Evolutionary conservation across 2,113 vertebrate species (phyloP), one percentile per base, ranked within the genome.

Genomic region (Maccullochella peelii): DNA sequence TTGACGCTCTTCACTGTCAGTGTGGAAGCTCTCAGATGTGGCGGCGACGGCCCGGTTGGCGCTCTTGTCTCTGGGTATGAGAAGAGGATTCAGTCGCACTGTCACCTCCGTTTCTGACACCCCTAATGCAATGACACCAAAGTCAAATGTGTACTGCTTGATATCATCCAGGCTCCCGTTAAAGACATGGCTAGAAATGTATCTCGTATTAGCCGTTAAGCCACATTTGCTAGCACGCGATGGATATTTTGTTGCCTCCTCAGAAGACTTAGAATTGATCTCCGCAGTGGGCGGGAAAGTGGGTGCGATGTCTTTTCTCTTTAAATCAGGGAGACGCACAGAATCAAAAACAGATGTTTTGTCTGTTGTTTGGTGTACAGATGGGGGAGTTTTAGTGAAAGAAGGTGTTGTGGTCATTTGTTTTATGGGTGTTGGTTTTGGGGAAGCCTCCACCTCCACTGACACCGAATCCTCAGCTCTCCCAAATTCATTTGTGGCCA

Each of bases 91-190:
- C 54, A 99, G 96, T 83, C 97, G 97, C 18, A 99, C 97, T 0
- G 96, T 96, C 1, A 96, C 98, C 20, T 99, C 97, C 0, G 96
- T 97, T 94, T 99, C 98, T 0, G 97, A 97, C 75, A 99, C 98
- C 2, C 97, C 97, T 40, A 99, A 90, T 0, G 98, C 97, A 0
- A 99, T 97, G 55, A 99, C 96, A 0, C 98, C 98, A 90, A 98
- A 96, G 88, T 98, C 97, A 2, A 99, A 99, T 0, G 93, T 95
- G 70, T 98, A 97, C 40, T 96, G 96, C 89, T 98, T 98, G 42
- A 97, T 93, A n/a, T 95, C 93, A 1, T 97, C 96, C 0, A 95
- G 80, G 6, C 96, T 99, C 59, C 93, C 89, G 67, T 99, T 99
- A 79, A 97, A 97, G 57, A 96, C 96, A 1, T 97, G 96, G 74